Conservation (phyloP, 2,888 invertebrate species). For the Neria commutata region DNA sequence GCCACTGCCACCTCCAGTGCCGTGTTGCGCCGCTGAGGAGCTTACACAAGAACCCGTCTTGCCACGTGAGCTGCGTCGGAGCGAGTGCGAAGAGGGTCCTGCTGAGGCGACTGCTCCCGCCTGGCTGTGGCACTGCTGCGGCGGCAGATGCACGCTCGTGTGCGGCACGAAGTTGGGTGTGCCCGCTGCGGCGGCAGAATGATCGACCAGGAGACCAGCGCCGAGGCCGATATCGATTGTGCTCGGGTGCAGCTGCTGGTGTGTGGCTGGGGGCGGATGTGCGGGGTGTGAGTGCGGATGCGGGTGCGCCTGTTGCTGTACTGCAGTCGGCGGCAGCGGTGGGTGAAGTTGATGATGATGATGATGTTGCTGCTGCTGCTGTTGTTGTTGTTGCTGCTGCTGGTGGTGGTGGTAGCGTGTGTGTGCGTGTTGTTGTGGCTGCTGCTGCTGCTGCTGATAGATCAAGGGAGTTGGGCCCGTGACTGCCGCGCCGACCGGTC, state of each 20-base stretch:
- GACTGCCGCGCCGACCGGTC: too few relatives aligned
- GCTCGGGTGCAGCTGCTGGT: slow-evolving; percentile 24
- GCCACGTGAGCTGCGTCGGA: slow-evolving; percentile 62
- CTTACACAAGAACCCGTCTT: slow-evolving; percentile 63
- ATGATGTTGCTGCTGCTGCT: slow-evolving; percentile 23
- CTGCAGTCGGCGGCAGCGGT: slow-evolving; percentile 35
- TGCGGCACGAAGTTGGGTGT: slow-evolving; percentile 37
- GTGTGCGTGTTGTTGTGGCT: slow-evolving; percentile 41
- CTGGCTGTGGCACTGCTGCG: slow-evolving; percentile 11
- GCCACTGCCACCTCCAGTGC: slow-evolving; percentile 46
- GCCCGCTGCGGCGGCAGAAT: slow-evolving; percentile 32
- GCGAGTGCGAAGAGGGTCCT: slow-evolving; percentile 52
- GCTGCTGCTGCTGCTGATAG: slow-evolving; percentile 23
- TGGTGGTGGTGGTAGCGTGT: slow-evolving; percentile 41
- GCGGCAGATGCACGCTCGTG: slow-evolving; percentile 15
- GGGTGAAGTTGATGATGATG: slow-evolving; percentile 24
- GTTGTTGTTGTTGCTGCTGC: slow-evolving; percentile 29
- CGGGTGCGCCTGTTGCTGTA: slow-evolving; percentile 25
- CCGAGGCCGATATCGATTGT: slow-evolving; percentile 25
- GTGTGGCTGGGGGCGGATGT: slow-evolving; percentile 23
- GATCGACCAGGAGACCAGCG: slow-evolving; percentile 26
- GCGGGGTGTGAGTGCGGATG: too few relatives aligned
- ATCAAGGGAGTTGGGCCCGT: slow-evolving; percentile 37
- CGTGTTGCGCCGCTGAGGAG: slow-evolving; percentile 54
- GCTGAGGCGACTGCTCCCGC: too few relatives aligned